Base-by-base conservation (phyloP, 2,888 invertebrate genomes). In the Adelognathus sp. region DNA sequence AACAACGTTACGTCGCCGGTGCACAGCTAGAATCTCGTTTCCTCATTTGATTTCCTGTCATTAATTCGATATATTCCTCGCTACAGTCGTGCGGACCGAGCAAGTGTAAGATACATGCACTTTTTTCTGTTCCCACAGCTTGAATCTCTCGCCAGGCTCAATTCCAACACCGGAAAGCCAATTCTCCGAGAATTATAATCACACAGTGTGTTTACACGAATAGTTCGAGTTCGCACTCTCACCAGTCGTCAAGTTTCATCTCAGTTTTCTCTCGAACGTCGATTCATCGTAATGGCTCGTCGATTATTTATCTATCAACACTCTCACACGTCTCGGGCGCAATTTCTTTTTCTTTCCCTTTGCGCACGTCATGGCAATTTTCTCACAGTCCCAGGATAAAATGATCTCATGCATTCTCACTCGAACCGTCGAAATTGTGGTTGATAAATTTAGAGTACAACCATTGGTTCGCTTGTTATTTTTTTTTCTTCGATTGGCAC, bases 31-130 rank as follows among this genome's bases (percentile, higher is more conserved):
- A 46, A 54, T 71, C 67, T 60, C 67, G 52, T 79, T 81, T 81
- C 81, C 76, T 76, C 71, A 66, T 79, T 73, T 76, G 70, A 79
- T 76, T 81, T 81, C 78, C 81, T 70, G 76, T 69, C 56, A 46
- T 64, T 66, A 56, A 70, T 66, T 79, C 75, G 33, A 78, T 64
- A 69, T 44, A 69, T 64, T 58, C 54, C 29, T 29, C 14, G 14
- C 14, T 33, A 16, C 7, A 21, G 0, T 24, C 11, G 24, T 36
- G 14, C 5, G 7, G 9, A 58, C 33, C 39, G 9, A 44, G 36
- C 24, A 27, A 18, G 56, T 46, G 39, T 66, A 70, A 50, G 27
- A 72, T 44, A 44, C 52, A 33, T 24, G 44, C 39, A 24, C 36
- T 9, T 56, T 14, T 50, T 50, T 67, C n/a, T n/a, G n/a, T n/a